Base-by-base conservation (phyloP, 2,888 invertebrate species). In the Tetrapedia diversipes region DNA sequence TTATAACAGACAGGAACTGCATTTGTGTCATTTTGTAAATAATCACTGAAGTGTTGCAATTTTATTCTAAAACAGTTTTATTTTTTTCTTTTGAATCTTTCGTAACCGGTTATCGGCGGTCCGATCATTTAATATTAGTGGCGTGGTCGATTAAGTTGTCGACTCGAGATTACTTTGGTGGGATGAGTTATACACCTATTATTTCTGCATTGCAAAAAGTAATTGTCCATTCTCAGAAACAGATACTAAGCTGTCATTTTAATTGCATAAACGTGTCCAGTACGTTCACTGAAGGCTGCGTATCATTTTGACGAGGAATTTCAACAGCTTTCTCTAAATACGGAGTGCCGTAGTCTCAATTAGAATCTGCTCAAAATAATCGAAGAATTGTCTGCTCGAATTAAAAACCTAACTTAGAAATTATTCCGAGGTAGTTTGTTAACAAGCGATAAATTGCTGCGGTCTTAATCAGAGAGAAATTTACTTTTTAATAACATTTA, bases 191-290 rank as follows among this genome's bases (percentile, higher is more conserved):
- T 32, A 39, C n/a, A n/a, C n/a, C n/a, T 8, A 69, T 45, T 32
- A 69, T 69, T 56, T 69, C 69, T 54, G 54, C 32, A 72, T 45
- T 41, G 22, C 29, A 34, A n/a, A 49, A 43, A 19, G 27, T 51
- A 57, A 53, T 61, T 56, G 60, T 14, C 8, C 24, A 4, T 22
- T 32, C 14, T 45, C 19, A 4, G 22, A 60, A 43, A 29, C 16
- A 41, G 29, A 59, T 32, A 59, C 29, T 19, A n/a, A n/a, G 32
- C 14, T 22, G 14, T 14, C 1, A 7, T 32, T n/a, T 49, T 39
- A 49, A 51, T 39, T 39, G 19, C 4, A 27, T 29, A 49, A 61
- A 27, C 24, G 47, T 61, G 32, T 45, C 32, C n/a, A 22, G 14
- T 37, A 4, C 14, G 19, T 19, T 45, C 22, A 19, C 8, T 14